Conservation (phyloP, 2,797 vertebrate genomes). For the Amblyraja radiata region DNA sequence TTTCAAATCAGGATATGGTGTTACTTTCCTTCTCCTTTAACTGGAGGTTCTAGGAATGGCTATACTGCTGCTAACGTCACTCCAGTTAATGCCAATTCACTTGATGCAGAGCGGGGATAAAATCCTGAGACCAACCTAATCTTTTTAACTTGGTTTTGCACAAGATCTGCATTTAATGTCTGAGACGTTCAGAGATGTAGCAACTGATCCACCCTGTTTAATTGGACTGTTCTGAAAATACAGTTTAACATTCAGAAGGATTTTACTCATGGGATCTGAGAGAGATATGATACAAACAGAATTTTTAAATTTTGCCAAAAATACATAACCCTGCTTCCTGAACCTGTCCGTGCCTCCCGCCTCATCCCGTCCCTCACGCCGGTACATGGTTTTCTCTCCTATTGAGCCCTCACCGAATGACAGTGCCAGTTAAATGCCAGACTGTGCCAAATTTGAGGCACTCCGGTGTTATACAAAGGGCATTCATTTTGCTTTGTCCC, state of each 20-base stretch:
- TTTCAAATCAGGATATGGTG: background rate
- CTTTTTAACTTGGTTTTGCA: background rate
- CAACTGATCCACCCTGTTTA: background rate
- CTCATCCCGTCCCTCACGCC: background rate
- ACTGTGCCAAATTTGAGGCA: conserved; percentile 24
- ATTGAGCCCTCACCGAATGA: background rate
- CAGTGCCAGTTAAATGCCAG: conserved; percentile 15
- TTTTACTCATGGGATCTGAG: background rate
- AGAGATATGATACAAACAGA: background rate
- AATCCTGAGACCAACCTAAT: background rate
- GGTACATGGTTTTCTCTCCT: background rate
- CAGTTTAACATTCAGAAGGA: conserved; percentile 6
- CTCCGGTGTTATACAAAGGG: conserved; percentile 30
- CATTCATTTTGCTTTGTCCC: conserved; percentile 26
- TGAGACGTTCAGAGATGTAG: background rate
- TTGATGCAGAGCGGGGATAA: background rate
- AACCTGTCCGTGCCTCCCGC: background rate
- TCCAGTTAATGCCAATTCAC: background rate
- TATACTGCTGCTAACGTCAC: background rate
- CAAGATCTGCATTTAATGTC: background rate
- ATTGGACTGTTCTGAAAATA: background rate
- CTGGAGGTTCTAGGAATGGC: background rate
- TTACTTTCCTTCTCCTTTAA: background rate
- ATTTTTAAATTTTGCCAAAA: background rate
- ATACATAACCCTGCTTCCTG: background rate